A percentile compares a stretch with the other conserved stretches of the same genome.
These are phyloP conservation scores for Holacanthus passer DNA, from an alignment of 2,113 vertebrate genomes.

Conservation along the genomic window DNA sequence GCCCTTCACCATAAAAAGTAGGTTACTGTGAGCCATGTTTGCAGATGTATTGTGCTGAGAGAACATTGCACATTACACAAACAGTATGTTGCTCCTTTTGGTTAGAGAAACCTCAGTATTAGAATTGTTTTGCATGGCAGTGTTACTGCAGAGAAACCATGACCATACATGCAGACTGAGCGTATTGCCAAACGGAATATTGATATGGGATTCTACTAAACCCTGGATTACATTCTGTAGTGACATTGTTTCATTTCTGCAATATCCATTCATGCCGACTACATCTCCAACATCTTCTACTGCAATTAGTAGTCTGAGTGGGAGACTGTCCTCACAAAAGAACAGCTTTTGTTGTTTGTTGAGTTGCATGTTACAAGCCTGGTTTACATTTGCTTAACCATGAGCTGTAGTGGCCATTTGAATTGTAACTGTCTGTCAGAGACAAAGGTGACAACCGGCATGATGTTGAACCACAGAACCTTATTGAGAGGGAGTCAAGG, in stretches of 20 bases:
- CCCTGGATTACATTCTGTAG: background rate
- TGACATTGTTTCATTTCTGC: background rate
- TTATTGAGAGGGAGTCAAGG: background rate
- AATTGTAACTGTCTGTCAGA: background rate
- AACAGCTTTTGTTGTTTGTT: background rate
- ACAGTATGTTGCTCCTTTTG: background rate
- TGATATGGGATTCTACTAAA: background rate
- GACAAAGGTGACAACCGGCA: background rate
- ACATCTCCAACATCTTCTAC: background rate
- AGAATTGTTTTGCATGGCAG: background rate
- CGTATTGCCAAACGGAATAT: background rate
- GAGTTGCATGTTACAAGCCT: background rate
- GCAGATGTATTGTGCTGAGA: conserved; percentile 8
- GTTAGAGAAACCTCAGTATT: background rate
- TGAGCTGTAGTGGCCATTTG: background rate
- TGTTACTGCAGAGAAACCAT: conserved; percentile 4
- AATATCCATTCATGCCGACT: background rate
- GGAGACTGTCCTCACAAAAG: background rate
- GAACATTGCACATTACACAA: conserved; percentile 7
- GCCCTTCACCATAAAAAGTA: conserved; percentile 40
- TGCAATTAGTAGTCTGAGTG: background rate
- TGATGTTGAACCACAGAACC: background rate
- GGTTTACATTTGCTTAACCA: background rate
- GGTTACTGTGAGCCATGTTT: conserved; percentile 36
- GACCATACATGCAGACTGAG: background rate